phyloP scores from a whole-genome alignment of 2,888 invertebrate genomes.

The Drepana falcataria region DNA sequence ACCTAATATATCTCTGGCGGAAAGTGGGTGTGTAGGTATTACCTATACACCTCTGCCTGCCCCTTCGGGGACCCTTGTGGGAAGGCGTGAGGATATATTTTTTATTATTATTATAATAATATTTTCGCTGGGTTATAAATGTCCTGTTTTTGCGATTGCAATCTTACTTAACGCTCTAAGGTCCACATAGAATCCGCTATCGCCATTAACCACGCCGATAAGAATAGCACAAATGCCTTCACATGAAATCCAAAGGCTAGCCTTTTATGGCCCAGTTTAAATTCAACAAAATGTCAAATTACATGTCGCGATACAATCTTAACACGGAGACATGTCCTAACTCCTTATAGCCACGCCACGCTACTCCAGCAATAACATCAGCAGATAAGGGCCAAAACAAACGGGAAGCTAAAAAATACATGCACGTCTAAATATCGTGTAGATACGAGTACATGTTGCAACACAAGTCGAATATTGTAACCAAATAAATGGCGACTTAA shows the following conservation, averaged over 20 bases:
- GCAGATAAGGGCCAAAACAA: slow-evolving; percentile 14
- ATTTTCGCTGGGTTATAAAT: too few species aligned
- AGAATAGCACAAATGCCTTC: background rate
- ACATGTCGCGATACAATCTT: slow-evolving; percentile 3
- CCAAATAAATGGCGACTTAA: background rate
- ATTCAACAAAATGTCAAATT: background rate
- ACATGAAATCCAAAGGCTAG: background rate
- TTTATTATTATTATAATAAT: too few species aligned
- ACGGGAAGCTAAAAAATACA: slow-evolving; percentile 17
- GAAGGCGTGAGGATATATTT: too few species aligned
- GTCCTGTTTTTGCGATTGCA: too few species aligned
- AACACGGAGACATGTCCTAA: slow-evolving; percentile 13
- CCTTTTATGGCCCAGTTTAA: background rate
- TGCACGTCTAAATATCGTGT: slow-evolving; percentile 14
- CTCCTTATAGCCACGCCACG: slow-evolving; percentile 1
- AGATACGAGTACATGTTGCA: slow-evolving; percentile 15
- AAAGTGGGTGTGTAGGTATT: too few species aligned
- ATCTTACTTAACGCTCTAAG: background rate
- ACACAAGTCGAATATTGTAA: background rate
- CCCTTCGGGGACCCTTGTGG: too few species aligned
- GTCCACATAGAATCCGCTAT: background rate
- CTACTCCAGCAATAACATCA: slow-evolving; percentile 6
- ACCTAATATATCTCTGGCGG: too few species aligned
- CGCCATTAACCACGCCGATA: background rate
- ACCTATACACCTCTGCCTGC: too few species aligned